Percentiles rank a stretch among this genome's conserved stretches.
Conservation (phyloP, 2,888 invertebrate species). For the Theodoxus fluviatilis region DNA sequence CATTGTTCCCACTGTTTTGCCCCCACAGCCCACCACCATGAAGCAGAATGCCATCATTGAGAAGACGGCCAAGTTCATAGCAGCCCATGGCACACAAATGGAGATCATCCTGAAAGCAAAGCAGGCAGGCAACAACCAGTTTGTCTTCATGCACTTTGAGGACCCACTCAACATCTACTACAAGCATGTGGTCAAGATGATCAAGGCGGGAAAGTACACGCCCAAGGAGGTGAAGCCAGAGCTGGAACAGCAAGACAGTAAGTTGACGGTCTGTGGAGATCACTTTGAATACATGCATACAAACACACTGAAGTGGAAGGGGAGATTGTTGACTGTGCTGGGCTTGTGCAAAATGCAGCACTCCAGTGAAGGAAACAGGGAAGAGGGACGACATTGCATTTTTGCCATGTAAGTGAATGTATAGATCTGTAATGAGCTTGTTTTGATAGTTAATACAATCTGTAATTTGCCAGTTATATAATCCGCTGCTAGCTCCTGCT, state of each 20-base stretch:
- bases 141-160: conserved; percentile 89
- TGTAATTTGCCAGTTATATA: too few species aligned
- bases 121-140: conserved; percentile 90
- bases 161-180: conserved; percentile 88
- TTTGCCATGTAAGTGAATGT: too few species aligned
- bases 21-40: conserved; percentile 79
- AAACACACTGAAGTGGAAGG: too few species aligned
- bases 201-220: conserved; percentile 59
- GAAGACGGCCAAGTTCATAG: conserved; percentile 75
- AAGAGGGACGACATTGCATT: too few species aligned
- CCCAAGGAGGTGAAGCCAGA: conserved; percentile 39
- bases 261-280: too few species aligned
- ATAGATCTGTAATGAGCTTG: too few species aligned
- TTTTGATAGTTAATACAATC: too few species aligned
- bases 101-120: conserved; percentile 98
- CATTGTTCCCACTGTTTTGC: background rate
- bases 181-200: conserved; percentile 70
- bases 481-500: too few species aligned
- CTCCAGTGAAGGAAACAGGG: too few species aligned
- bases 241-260: conserved; percentile 31
- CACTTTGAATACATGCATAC: too few species aligned
- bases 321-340: too few species aligned
- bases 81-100: conserved; percentile 92
- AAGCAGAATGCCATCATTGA: conserved; percentile 94
- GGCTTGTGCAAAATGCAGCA: too few species aligned